Percentiles rank a stretch among this genome's conserved stretches.
Conservation (phyloP, 2,113 vertebrate species). For the Fulica atra region DNA sequence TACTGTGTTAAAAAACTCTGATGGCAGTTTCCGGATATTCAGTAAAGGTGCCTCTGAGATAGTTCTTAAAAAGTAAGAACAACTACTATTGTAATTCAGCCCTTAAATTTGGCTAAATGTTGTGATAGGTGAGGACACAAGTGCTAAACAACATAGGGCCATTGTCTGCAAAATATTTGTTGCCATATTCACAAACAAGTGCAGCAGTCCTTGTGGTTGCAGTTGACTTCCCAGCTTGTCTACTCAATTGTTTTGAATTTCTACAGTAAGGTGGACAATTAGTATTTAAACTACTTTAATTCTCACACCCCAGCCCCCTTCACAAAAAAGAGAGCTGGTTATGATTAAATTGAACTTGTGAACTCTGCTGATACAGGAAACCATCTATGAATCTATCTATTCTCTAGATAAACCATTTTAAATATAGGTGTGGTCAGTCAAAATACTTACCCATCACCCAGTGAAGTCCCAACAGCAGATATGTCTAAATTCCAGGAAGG, state of each 20-base stretch:
- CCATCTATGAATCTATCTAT: not conserved
- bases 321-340: not conserved
- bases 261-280: not conserved
- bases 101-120: not conserved
- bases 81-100: not conserved
- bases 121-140: not conserved
- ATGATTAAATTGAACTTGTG: not conserved
- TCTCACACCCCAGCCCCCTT: not conserved
- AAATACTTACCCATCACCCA: not conserved
- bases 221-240: not conserved
- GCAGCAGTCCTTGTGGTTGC: not conserved
- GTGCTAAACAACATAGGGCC: not conserved
- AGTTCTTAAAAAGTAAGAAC: constrained; percentile 95
- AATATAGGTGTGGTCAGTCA: not conserved
- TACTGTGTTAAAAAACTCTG: constrained; percentile 94
- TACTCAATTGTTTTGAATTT: not conserved
- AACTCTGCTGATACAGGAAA: not conserved
- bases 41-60: constrained; percentile 99
- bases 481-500: not conserved
- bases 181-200: not conserved
- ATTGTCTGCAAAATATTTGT: not conserved
- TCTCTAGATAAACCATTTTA: not conserved
- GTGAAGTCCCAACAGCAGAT: not conserved
- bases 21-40: constrained; percentile 97
- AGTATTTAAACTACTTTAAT: not conserved